A percentile compares a stretch with the other conserved stretches of the same genome.
phyloP scores from a whole-genome alignment of 1,140 invertebrate genomes.

The Scaptomyza montana region DNA sequence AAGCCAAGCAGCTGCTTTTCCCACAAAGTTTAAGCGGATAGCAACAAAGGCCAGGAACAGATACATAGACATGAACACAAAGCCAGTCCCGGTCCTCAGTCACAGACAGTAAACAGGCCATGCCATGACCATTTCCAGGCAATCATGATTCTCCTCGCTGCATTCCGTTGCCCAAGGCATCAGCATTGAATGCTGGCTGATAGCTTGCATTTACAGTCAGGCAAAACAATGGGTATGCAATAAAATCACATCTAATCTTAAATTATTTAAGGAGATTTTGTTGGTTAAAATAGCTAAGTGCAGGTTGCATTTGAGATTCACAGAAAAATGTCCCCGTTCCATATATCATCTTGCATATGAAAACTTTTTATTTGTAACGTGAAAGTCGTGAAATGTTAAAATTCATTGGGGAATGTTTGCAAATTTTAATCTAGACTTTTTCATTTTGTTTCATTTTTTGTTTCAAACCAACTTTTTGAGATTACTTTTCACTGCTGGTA shows the following conservation, averaged over 20 bases:
- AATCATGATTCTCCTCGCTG: constrained; percentile 21
- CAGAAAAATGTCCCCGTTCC: neutral
- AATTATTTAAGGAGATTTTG: too few species aligned
- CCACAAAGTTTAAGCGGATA: constrained; percentile 29
- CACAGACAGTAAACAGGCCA: constrained; percentile 11
- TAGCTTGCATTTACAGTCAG: constrained; percentile 7
- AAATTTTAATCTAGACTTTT: neutral
- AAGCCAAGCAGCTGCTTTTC: constrained; percentile 43
- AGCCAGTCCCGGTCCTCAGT: constrained; percentile 15
- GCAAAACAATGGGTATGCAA: neutral
- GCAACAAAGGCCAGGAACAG: constrained; percentile 37
- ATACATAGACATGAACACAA: neutral
- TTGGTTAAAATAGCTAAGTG: neutral
- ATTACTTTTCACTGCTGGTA: constrained; percentile 2
- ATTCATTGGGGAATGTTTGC: neutral
- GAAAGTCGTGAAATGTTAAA: neutral
- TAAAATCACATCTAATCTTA: too few species aligned
- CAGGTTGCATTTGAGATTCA: neutral
- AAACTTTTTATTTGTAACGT: neutral
- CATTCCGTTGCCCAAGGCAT: constrained; percentile 29
- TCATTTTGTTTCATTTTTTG: too few species aligned
- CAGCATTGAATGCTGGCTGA: constrained; percentile 2
- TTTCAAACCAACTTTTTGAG: constrained; percentile 19
- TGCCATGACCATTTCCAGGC: constrained; percentile 34
- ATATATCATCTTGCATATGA: neutral